Percentiles rank a stretch among this genome's conserved stretches.
These are phyloP conservation scores for Neomonachus schauinslandi DNA, from an alignment of 2,113 vertebrate species.

Conservation along the genomic window DNA sequence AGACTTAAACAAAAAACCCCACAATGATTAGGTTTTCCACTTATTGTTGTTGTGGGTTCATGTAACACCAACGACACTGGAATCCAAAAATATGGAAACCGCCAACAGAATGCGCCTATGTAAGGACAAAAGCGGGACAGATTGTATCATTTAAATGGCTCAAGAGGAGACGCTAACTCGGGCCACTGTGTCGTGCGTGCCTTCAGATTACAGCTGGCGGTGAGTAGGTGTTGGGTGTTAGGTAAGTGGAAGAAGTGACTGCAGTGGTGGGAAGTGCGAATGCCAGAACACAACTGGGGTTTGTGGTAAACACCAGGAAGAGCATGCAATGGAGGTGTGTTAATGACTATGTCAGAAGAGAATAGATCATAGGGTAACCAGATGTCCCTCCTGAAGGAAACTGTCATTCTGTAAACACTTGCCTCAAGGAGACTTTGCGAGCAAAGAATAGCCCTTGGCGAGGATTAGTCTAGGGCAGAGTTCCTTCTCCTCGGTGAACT, in stretches of 20 bases:
- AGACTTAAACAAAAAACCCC: background rate
- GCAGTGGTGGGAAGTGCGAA: constrained; percentile 48
- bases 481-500: background rate
- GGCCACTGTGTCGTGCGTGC: background rate
- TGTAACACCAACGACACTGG: background rate
- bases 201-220: constrained; percentile 15
- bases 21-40: constrained; percentile 45
- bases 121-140: constrained; percentile 5
- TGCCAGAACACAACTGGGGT: background rate
- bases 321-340: background rate
- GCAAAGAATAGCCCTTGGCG: background rate
- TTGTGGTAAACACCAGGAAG: constrained; percentile 62
- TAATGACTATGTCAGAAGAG: background rate
- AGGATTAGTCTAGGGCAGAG: background rate
- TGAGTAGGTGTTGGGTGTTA: constrained; percentile 42
- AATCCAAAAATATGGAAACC: background rate
- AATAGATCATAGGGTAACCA: constrained; percentile 2
- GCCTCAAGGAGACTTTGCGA: background rate
- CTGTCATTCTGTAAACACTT: background rate
- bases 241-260: constrained; percentile 47
- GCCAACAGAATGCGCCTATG: background rate
- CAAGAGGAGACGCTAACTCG: background rate
- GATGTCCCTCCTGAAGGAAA: background rate
- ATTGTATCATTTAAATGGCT: background rate
- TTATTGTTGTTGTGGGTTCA: constrained; percentile 37